Conservation (phyloP, 2,888 invertebrate genomes). For the Halictus quadricinctus region DNA sequence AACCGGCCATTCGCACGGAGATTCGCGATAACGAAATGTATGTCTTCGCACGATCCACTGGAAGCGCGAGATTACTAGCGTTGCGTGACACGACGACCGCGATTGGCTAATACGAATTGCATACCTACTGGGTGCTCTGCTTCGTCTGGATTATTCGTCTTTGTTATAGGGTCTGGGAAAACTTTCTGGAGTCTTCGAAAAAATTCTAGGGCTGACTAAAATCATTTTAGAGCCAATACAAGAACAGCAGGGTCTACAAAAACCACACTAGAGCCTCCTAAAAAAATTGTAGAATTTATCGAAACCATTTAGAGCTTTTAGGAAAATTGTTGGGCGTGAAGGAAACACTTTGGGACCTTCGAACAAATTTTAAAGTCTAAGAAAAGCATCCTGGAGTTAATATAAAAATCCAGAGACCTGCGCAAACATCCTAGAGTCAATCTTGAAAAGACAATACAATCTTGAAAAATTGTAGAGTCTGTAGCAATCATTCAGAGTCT, state of each 20-base stretch:
- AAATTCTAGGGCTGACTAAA: no score
- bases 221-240: background rate
- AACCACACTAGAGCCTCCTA: no score
- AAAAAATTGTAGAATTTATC: no score
- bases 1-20: background rate
- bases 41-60: background rate
- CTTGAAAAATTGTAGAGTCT: background rate
- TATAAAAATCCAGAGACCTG: background rate
- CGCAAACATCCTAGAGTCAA: no score
- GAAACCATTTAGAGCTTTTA: no score
- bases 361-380: no score
- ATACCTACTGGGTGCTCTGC: background rate
- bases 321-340: no score
- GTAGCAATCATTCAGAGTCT: background rate
- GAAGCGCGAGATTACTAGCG: background rate
- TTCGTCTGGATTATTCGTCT: background rate
- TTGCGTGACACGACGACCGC: background rate
- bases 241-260: no score
- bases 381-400: background rate
- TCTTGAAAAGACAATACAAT: no score
- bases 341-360: background rate
- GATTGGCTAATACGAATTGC: background rate
- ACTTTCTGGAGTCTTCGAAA: no score
- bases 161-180: no score
- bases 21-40: background rate